A percentile compares a stretch with the other conserved stretches of the same genome.
These are phyloP conservation scores for Drosophila koepferae DNA, from an alignment of 2,888 invertebrate genomes.

Conservation along the genomic window DNA sequence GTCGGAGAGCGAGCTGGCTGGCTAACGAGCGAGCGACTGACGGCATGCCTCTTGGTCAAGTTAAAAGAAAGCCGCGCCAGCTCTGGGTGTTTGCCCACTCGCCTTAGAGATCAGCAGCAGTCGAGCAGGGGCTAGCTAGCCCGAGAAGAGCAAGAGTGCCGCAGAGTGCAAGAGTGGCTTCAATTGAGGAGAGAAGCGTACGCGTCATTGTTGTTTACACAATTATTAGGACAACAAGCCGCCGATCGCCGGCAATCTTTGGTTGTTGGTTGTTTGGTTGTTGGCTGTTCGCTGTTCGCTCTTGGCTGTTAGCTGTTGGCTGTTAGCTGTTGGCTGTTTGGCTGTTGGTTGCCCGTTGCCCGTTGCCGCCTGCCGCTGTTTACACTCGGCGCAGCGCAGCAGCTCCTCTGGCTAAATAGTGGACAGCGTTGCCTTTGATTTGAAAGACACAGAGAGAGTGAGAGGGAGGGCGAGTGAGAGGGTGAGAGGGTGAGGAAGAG, in stretches of 20 bases:
- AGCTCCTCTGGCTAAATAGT: conserved; percentile 40
- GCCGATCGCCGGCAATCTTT: conserved; percentile 69
- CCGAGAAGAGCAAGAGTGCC: not conserved
- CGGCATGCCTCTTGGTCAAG: conserved; percentile 60
- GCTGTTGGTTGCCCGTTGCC: conserved; percentile 32
- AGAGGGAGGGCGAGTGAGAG: conserved; percentile 23
- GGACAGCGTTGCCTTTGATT: conserved; percentile 51
- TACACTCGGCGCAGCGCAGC: conserved; percentile 29
- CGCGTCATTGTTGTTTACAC: conserved; percentile 84
- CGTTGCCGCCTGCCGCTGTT: conserved; percentile 54
- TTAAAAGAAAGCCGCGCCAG: conserved; percentile 74
- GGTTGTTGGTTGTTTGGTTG: conserved; percentile 32
- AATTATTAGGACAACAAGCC: conserved; percentile 83
- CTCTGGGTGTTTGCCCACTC: conserved; percentile 60
- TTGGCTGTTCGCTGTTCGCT: conserved; percentile 27
- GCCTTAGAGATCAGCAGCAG: conserved; percentile 43
- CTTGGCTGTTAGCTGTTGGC: conserved; percentile 24
- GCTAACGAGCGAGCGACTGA: conserved; percentile 16
- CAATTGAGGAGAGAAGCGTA: conserved; percentile 44
- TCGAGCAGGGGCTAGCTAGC: not conserved
- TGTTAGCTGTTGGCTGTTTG: conserved; percentile 20
- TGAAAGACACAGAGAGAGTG: conserved; percentile 26
- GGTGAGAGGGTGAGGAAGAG: conserved; percentile 19
- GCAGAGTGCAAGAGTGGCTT: conserved; percentile 1
- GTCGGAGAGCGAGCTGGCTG: conserved; percentile 5